Evolutionary conservation across 2,797 vertebrate genomes (phyloP).

Genomic region (Amazona ochrocephala): DNA sequence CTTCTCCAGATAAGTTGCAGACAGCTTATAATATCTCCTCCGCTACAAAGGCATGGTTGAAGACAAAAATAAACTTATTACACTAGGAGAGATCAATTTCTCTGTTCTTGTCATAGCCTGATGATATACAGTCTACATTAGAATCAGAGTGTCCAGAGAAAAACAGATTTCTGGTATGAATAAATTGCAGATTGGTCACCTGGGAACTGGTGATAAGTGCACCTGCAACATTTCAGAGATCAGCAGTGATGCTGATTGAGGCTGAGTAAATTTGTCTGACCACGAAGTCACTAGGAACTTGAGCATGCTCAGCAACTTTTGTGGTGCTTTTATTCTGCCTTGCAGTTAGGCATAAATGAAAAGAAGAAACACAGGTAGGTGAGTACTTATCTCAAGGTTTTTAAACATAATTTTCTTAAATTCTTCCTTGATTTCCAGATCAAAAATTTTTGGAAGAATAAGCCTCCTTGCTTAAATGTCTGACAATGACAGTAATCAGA

Average conservation of each 20-base stretch:
- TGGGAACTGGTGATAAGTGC: constrained; percentile 4
- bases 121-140: not conserved
- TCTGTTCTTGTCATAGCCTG: constrained; percentile 35
- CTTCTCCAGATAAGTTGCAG: constrained; percentile 25
- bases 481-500: not conserved
- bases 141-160: not conserved
- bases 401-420: not conserved
- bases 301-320: not conserved
- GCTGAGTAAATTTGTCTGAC: not conserved
- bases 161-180: not conserved
- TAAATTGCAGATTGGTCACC: not conserved
- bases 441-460: not conserved
- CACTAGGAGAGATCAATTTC: not conserved
- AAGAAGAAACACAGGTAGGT: not conserved
- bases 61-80: constrained; percentile 48
- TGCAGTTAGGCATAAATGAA: not conserved
- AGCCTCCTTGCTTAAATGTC: not conserved
- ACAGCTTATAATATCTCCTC: constrained; percentile 5
- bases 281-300: not conserved
- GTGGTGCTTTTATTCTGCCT: not conserved
- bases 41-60: not conserved
- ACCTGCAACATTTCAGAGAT: not conserved
- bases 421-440: not conserved
- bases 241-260: not conserved
- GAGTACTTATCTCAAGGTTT: not conserved